Conservation (phyloP, 2,113 vertebrate genomes). For the Plectropomus leopardus region DNA sequence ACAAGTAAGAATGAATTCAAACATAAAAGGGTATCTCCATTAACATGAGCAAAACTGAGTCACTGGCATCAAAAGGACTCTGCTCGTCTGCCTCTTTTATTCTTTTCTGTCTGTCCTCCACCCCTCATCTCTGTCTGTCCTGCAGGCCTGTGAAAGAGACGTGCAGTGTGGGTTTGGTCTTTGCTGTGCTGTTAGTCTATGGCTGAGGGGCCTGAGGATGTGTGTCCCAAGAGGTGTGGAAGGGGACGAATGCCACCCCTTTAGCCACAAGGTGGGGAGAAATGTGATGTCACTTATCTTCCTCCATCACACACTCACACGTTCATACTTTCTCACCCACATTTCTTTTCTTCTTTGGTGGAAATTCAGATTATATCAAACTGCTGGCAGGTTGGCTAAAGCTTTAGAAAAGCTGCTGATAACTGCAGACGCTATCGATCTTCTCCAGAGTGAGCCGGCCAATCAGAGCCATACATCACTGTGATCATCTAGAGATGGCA, state of each 20-base stretch:
- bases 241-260: constrained; percentile 92
- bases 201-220: constrained; percentile 92
- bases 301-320: not conserved
- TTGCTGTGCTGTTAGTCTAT: constrained; percentile 94
- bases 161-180: constrained; percentile 88
- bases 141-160: constrained; percentile 91
- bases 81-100: not conserved
- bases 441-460: constrained; percentile 17
- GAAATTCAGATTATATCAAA: constrained; percentile 57
- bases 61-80: constrained; percentile 14
- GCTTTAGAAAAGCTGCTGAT: constrained; percentile 74
- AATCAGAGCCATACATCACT: constrained; percentile 72
- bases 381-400: constrained; percentile 49
- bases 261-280: constrained; percentile 90
- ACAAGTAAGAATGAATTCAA: constrained; percentile 14
- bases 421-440: constrained; percentile 78
- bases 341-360: not conserved
- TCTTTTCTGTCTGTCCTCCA: not conserved
- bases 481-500: constrained; percentile 47
- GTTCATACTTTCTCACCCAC: not conserved
- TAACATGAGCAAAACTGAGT: constrained; percentile 27
- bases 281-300: constrained; percentile 28
- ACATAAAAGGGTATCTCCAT: not conserved
- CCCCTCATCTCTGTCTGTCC: constrained; percentile 33
- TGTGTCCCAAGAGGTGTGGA: constrained; percentile 91